Evolutionary conservation across 64 coral and sea anemone species (phyloP).

Genomic region (Hydrozoanthus tunicans): DNA sequence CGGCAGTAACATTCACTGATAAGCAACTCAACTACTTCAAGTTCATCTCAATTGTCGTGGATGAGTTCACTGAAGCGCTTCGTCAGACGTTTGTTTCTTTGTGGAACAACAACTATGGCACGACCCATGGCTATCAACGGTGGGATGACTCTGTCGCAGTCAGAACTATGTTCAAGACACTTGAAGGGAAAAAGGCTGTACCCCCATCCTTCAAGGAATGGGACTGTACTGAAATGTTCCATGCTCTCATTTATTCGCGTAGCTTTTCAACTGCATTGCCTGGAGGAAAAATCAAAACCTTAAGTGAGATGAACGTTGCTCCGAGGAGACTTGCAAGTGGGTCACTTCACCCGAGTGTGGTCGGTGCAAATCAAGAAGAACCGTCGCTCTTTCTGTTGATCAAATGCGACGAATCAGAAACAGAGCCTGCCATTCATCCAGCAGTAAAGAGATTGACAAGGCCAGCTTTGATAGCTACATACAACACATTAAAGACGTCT

Average conservation of each 20-base stretch:
- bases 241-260: neutral
- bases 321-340: neutral
- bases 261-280: neutral
- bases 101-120: slow-evolving; percentile 26
- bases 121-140: neutral
- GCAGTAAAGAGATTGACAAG: slow-evolving; percentile 14
- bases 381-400: neutral
- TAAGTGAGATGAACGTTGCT: neutral
- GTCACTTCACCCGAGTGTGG: neutral
- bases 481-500: neutral
- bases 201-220: neutral
- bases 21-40: slow-evolving; percentile 30
- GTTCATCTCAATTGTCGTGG: slow-evolving; percentile 14
- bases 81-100: slow-evolving; percentile 6
- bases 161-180: slow-evolving; percentile 21
- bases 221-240: slow-evolving; percentile 7
- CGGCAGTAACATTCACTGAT: neutral
- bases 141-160: slow-evolving; percentile 16
- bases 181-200: neutral
- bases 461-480: neutral
- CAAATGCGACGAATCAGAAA: slow-evolving; percentile 19
- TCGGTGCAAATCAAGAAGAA: neutral
- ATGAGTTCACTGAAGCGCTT: slow-evolving; percentile 8
- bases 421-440: slow-evolving; percentile 3
- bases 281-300: neutral